Percentiles rank a stretch among this genome's conserved stretches.
phyloP scores from a whole-genome alignment of 2,113 vertebrate genomes.

The Phalacrocorax brasilianus region DNA sequence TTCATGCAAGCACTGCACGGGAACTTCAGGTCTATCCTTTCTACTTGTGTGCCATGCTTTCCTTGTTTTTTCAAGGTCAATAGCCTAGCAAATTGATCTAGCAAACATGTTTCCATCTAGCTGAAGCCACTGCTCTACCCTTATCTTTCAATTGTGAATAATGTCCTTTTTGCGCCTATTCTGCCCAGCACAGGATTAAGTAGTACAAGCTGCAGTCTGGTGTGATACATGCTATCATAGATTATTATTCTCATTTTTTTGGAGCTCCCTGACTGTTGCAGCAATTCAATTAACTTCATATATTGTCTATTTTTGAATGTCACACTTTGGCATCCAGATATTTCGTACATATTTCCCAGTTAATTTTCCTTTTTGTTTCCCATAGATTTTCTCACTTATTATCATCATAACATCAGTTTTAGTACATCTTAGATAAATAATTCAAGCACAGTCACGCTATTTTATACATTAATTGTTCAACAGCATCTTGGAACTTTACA shows the following conservation, averaged over 20 bases:
- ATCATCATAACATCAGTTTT: background rate
- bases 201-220: background rate
- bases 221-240: background rate
- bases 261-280: background rate
- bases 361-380: background rate
- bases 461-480: background rate
- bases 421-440: background rate
- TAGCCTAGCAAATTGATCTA: background rate
- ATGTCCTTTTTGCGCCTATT: background rate
- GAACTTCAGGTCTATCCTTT: background rate
- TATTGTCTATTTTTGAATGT: background rate
- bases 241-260: background rate
- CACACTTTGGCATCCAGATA: background rate
- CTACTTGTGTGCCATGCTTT: fast-evolving
- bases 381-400: background rate
- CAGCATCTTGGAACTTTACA: background rate
- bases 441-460: background rate
- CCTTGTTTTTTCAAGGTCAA: background rate
- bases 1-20: background rate
- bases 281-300: background rate
- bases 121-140: background rate
- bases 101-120: background rate
- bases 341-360: background rate
- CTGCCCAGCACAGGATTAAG: background rate
- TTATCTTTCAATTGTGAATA: background rate